Conservation (phyloP, 2,113 vertebrate species). For the Vicugna pacos region DNA sequence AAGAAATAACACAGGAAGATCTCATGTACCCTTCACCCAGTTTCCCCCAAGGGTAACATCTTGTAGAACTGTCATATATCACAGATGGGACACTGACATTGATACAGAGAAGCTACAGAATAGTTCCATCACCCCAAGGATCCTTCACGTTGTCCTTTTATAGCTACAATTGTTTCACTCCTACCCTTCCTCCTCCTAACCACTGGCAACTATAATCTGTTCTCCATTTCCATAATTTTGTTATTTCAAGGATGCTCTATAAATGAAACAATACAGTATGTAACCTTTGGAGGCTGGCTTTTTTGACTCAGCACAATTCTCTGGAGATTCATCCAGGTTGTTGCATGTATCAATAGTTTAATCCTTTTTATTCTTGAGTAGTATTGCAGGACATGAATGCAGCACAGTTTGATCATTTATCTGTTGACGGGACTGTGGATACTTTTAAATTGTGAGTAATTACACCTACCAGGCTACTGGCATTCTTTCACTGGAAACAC, state of each 20-base stretch:
- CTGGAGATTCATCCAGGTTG: slow-evolving; percentile 5
- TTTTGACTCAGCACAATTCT: background rate
- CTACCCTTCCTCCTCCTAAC: background rate
- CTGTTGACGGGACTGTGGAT: slow-evolving; percentile 23
- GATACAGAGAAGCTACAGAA: background rate
- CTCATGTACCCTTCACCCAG: background rate
- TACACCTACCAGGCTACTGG: background rate
- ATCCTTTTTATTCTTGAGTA: slow-evolving; percentile 35
- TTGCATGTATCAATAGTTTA: background rate
- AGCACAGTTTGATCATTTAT: slow-evolving; percentile 7
- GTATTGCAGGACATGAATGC: background rate
- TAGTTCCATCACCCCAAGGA: background rate
- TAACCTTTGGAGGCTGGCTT: slow-evolving; percentile 1
- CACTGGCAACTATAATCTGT: background rate
- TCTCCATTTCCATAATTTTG: slow-evolving; percentile 46
- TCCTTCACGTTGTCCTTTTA: background rate
- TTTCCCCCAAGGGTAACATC: slow-evolving; percentile 7
- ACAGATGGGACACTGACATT: background rate
- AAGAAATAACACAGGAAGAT: background rate
- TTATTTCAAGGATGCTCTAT: background rate
- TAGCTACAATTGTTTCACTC: background rate
- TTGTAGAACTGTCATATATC: background rate
- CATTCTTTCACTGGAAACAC: slow-evolving; percentile 51
- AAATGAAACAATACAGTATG: slow-evolving; percentile 18
- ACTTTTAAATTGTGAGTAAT: slow-evolving; percentile 50